A percentile compares a stretch with the other conserved stretches of the same genome.
Evolutionary conservation across 2,113 vertebrate genomes (phyloP).

Genomic region (Notechis scutatus): DNA sequence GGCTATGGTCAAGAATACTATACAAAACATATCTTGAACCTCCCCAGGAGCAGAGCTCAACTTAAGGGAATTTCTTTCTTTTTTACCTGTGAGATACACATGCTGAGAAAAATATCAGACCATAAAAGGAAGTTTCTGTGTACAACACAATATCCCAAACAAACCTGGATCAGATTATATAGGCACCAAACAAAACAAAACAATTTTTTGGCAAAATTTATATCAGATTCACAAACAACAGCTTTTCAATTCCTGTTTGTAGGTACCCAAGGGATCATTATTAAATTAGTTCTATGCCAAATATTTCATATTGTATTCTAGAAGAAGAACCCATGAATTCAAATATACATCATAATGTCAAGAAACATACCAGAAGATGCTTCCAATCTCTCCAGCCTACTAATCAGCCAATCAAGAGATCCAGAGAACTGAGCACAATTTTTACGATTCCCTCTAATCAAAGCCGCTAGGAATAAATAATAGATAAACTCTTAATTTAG

Average conservation of each 20-base stretch:
- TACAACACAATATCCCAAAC: not conserved
- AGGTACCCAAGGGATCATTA: not conserved
- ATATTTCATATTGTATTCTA: not conserved
- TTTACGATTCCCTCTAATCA: slow-evolving; percentile 96
- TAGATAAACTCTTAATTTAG: not conserved
- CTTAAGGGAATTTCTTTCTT: not conserved
- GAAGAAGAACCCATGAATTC: not conserved
- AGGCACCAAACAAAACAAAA: not conserved
- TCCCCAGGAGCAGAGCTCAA: not conserved
- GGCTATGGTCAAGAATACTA: not conserved
- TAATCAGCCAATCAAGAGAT: slow-evolving; percentile 94
- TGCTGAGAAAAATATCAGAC: not conserved
- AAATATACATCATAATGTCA: not conserved
- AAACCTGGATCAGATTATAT: not conserved
- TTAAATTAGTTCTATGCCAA: rapidly evolving
- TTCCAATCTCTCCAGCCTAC: slow-evolving; percentile 91
- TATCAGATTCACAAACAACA: not conserved
- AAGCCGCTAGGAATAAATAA: slow-evolving; percentile 75
- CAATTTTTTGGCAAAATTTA: not conserved
- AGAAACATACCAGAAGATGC: slow-evolving; percentile 88
- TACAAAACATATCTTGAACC: not conserved
- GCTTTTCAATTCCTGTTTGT: not conserved
- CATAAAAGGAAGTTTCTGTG: not conserved
- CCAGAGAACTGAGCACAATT: slow-evolving; percentile 97
- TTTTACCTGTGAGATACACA: not conserved